Percentiles rank a stretch among this genome's conserved stretches.
phyloP scores from a whole-genome alignment of 2,888 invertebrate species.

The Mantis religiosa region DNA sequence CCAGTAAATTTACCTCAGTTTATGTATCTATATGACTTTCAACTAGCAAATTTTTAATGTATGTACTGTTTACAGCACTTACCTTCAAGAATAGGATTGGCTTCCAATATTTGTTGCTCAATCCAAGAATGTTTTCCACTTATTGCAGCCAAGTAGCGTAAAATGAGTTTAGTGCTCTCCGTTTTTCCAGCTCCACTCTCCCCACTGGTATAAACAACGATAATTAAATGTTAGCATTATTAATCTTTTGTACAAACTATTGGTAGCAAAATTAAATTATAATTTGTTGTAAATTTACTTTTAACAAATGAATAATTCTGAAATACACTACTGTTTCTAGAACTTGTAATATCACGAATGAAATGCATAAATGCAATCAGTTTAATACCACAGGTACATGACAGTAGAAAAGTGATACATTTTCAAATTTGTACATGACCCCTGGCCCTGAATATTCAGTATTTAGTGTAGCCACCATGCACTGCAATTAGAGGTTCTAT shows the following conservation, averaged over 20 bases:
- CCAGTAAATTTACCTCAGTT: background rate
- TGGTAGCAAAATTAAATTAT: no score
- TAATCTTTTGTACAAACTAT: background rate
- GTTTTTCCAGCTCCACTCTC: slow-evolving; percentile 96
- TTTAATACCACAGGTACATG: no score
- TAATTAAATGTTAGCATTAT: background rate
- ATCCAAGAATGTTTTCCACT: slow-evolving; percentile 97
- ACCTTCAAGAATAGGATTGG: slow-evolving; percentile 92
- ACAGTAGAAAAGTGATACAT: no score
- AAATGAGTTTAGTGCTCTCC: slow-evolving; percentile 88
- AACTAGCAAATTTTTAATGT: background rate
- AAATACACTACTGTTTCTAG: no score
- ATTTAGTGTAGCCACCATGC: no score
- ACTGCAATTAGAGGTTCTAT: no score
- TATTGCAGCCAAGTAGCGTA: slow-evolving; percentile 90
- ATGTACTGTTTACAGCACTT: background rate
- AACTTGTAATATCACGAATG: no score
- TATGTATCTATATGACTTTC: background rate
- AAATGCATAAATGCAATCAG: no score
- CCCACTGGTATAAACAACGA: slow-evolving; percentile 57
- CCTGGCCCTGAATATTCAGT: no score
- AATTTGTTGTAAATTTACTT: no score
- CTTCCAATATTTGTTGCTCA: slow-evolving; percentile 94
- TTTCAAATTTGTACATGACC: no score
- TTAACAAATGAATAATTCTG: no score